Conservation (phyloP, 1,140 invertebrate genomes). For the Ceratina australensis region DNA sequence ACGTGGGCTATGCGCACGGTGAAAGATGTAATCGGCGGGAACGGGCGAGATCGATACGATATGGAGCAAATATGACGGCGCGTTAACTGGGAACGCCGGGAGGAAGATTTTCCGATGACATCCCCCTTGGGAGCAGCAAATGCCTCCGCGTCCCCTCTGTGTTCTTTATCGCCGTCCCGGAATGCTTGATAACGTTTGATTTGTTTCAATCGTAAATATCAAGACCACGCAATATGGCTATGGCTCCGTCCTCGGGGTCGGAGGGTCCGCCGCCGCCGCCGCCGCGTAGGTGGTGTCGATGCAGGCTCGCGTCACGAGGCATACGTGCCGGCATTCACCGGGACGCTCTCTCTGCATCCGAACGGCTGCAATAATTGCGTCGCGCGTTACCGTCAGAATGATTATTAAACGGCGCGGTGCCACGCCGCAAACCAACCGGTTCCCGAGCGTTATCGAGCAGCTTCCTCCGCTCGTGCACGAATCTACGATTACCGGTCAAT, state of each 20-base stretch:
- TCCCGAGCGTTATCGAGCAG: not conserved
- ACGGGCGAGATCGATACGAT: slow-evolving; percentile 45
- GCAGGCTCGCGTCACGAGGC: slow-evolving; percentile 44
- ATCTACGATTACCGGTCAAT: not conserved
- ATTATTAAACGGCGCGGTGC: slow-evolving; percentile 56
- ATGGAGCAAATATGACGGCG: slow-evolving; percentile 55
- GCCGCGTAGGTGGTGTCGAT: slow-evolving; percentile 26
- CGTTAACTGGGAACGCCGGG: slow-evolving; percentile 41
- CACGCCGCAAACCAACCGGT: not conserved
- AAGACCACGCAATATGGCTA: slow-evolving; percentile 71
- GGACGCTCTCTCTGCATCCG: slow-evolving; percentile 46
- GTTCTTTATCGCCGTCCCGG: slow-evolving; percentile 77
- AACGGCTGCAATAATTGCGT: slow-evolving; percentile 64
- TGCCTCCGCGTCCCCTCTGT: slow-evolving; percentile 76
- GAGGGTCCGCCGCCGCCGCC: not conserved
- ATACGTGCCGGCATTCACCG: slow-evolving; percentile 67
- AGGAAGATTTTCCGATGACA: slow-evolving; percentile 61
- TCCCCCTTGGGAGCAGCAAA: slow-evolving; percentile 67
- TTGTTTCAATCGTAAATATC: slow-evolving; percentile 80
- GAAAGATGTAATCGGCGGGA: slow-evolving; percentile 42
- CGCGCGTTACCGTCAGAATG: slow-evolving; percentile 57
- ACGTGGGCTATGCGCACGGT: slow-evolving; percentile 13
- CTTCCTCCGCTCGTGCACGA: not conserved
- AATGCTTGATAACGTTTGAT: slow-evolving; percentile 80
- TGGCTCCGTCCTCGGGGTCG: not conserved